These are phyloP conservation scores for Habrosyne pyritoides DNA, from an alignment of 2,888 invertebrate species.

Conservation along the genomic window DNA sequence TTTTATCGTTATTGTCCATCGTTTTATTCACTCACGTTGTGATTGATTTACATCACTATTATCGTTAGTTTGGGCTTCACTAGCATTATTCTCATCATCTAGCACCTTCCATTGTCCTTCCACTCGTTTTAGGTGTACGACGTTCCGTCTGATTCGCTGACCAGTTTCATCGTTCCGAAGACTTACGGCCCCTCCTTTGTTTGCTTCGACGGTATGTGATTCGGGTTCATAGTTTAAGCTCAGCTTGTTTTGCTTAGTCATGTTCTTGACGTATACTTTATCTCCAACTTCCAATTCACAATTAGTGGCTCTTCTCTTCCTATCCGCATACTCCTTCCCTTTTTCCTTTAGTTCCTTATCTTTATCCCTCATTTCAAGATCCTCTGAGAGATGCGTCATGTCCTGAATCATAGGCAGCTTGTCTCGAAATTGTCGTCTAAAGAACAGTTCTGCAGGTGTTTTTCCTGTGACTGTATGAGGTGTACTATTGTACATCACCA, in stretches of 20 bases:
- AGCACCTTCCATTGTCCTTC: conserved; percentile 19
- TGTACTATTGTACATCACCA: conserved; percentile 37
- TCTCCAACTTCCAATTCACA: conserved; percentile 22
- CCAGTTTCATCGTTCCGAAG: conserved; percentile 27
- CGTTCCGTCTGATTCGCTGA: conserved; percentile 21
- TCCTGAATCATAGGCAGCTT: conserved; percentile 24
- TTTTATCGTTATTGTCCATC: neutral
- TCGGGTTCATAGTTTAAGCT: conserved; percentile 14
- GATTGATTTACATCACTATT: neutral
- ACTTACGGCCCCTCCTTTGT: conserved; percentile 15
- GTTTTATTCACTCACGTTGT: neutral
- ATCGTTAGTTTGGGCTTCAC: neutral
- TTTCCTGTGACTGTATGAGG: conserved; percentile 41
- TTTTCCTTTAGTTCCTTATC: conserved; percentile 27
- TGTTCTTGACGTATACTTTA: conserved; percentile 29
- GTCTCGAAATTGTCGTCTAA: conserved; percentile 33
- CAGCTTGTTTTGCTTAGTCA: conserved; percentile 23
- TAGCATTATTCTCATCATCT: neutral
- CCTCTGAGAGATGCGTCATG: conserved; percentile 12
- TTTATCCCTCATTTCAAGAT: conserved; percentile 27
- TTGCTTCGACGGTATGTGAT: conserved; percentile 19
- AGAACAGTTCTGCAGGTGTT: conserved; percentile 33
- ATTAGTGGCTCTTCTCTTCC: conserved; percentile 21
- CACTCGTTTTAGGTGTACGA: conserved; percentile 24
- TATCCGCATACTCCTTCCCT: conserved; percentile 17